Conservation (phyloP, 1,140 invertebrate genomes). For the Tenebrio molitor region DNA sequence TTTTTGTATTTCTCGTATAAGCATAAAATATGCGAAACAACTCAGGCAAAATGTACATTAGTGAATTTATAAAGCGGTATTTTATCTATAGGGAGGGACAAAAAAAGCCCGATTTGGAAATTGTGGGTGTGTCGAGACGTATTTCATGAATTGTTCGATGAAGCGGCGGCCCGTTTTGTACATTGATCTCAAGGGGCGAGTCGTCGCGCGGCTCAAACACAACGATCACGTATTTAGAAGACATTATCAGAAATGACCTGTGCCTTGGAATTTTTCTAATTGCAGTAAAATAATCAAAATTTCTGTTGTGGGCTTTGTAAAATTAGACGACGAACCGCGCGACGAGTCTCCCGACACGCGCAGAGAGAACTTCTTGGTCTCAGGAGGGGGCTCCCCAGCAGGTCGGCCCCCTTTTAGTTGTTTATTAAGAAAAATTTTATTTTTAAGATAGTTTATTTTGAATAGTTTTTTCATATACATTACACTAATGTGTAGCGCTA, state of each 20-base stretch:
- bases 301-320: slow-evolving; percentile 42
- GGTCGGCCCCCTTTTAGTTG: not conserved
- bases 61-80: slow-evolving; percentile 9
- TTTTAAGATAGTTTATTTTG: slow-evolving; percentile 47
- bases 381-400: not conserved
- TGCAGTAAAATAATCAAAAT: slow-evolving; percentile 46
- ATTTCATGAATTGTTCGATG: slow-evolving; percentile 23
- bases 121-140: not conserved
- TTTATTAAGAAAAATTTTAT: slow-evolving; percentile 26
- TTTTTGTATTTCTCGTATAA: slow-evolving; percentile 11
- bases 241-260: slow-evolving; percentile 38
- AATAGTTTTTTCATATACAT: slow-evolving; percentile 53
- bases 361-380: slow-evolving; percentile 11
- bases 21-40: slow-evolving; percentile 18
- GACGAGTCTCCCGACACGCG: not conserved
- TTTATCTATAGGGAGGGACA: slow-evolving; percentile 6
- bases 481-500: slow-evolving; percentile 50
- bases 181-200: slow-evolving; percentile 20
- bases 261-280: slow-evolving; percentile 48
- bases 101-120: not conserved
- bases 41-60: slow-evolving; percentile 35
- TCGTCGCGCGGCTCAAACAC: slow-evolving; percentile 3
- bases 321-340: slow-evolving; percentile 14
- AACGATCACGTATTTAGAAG: slow-evolving; percentile 24
- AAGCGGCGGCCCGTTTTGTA: slow-evolving; percentile 11